A percentile compares a stretch with the other conserved stretches of the same genome.
These are phyloP conservation scores for Melanotaenia maccullochi DNA, from an alignment of 2,797 vertebrate species.

Conservation along the genomic window DNA sequence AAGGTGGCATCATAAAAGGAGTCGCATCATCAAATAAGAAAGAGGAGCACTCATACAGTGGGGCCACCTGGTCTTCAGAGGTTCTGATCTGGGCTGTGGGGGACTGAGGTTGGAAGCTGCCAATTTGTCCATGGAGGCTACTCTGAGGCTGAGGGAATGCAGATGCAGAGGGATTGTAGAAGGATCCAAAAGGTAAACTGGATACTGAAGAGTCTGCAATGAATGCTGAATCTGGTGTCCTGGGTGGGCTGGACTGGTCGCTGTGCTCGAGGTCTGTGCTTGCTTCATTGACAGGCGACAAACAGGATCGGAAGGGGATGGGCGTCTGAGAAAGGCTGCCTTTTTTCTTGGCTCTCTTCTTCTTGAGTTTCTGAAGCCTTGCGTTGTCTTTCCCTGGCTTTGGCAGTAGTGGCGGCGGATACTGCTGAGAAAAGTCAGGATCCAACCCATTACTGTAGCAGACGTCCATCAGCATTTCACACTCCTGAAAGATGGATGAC, in stretches of 20 bases:
- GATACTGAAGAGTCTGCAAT: conserved; percentile 54
- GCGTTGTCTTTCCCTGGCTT: conserved; percentile 93
- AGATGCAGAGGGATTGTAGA: conserved; percentile 66
- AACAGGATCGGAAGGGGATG: conserved; percentile 86
- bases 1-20: conserved; percentile 53
- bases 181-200: conserved; percentile 64
- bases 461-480: conserved; percentile 87
- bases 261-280: conserved; percentile 88
- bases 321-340: conserved; percentile 76
- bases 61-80: conserved; percentile 74
- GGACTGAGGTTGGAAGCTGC: conserved; percentile 70
- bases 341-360: conserved; percentile 88
- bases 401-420: conserved; percentile 88
- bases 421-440: conserved; percentile 74
- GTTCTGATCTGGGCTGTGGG: conserved; percentile 42
- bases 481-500: conserved; percentile 68
- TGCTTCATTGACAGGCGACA: conserved; percentile 94
- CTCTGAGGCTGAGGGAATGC: conserved; percentile 74
- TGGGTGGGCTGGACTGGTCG: conserved; percentile 78
- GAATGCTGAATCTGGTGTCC: conserved; percentile 72
- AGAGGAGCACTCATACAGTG: conserved; percentile 78
- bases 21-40: conserved; percentile 60
- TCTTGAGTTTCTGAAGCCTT: conserved; percentile 89
- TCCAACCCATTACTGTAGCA: conserved; percentile 75
- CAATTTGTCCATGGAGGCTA: conserved; percentile 67